phyloP scores from a whole-genome alignment of 2,888 invertebrate genomes.

The Himalopsyche tibetana region DNA sequence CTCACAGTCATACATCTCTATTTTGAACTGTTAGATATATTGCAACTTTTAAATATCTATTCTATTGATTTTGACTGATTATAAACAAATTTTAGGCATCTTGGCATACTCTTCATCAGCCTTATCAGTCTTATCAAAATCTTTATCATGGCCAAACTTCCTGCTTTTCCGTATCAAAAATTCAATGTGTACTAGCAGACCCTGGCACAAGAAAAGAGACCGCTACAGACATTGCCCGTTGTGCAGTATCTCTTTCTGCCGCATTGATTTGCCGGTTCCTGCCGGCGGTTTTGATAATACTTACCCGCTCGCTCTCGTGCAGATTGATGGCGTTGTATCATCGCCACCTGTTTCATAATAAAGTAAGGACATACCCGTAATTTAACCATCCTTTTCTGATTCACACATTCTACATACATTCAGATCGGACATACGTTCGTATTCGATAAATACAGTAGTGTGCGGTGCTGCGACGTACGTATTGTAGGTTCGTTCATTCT shows the following conservation, averaged over 20 bases:
- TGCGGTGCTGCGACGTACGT: constrained; percentile 3
- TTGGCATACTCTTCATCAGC: too few relatives aligned
- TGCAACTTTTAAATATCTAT: too few relatives aligned
- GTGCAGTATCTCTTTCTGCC: neutral
- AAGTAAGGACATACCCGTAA: constrained; percentile 9
- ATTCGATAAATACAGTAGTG: constrained; percentile 12
- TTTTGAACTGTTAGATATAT: too few relatives aligned
- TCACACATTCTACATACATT: neutral
- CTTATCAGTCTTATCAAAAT: neutral
- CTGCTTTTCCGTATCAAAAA: neutral
- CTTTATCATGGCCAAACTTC: constrained; percentile 7
- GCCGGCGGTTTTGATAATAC: neutral
- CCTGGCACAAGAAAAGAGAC: neutral
- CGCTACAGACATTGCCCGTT: neutral
- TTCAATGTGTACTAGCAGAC: neutral
- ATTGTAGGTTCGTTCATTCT: constrained; percentile 17
- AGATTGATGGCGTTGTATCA: neutral
- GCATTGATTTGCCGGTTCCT: neutral
- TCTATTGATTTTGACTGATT: too few relatives aligned
- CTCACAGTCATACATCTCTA: too few relatives aligned
- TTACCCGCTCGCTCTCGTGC: neutral
- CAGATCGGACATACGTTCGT: neutral
- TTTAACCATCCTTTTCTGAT: constrained; percentile 35
- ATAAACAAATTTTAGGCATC: too few relatives aligned
- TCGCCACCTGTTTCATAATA: constrained; percentile 26